Percentiles rank a stretch among this genome's conserved stretches.
These are phyloP conservation scores for Okamejei kenojei DNA, from an alignment of 2,797 vertebrate species.

Conservation along the genomic window DNA sequence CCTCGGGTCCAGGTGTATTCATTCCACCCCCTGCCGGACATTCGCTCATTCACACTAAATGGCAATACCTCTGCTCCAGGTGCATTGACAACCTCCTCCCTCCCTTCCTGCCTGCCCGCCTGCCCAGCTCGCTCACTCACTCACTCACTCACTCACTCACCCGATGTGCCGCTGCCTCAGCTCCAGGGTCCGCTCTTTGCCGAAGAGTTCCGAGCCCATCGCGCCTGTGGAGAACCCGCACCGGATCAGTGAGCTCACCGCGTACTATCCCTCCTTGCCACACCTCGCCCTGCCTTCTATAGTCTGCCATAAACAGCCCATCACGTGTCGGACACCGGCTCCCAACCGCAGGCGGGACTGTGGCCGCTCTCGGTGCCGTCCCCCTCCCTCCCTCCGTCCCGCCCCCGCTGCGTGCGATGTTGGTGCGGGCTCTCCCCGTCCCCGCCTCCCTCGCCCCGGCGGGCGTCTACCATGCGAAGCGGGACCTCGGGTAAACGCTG, in stretches of 20 bases:
- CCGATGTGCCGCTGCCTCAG: conserved; percentile 78
- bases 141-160: too few relatives aligned
- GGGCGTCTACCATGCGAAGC: neutral
- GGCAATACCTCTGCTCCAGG: too few relatives aligned
- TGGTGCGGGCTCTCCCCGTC: neutral
- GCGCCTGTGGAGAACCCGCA: too few relatives aligned
- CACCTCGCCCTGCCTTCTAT: neutral
- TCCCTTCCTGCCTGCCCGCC: neutral
- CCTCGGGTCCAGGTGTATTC: too few relatives aligned
- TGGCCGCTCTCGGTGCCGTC: neutral
- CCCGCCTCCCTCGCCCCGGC: too few relatives aligned
- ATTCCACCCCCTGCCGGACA: too few relatives aligned
- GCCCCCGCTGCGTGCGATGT: neutral
- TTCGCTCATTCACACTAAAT: too few relatives aligned
- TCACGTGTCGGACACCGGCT: conserved; percentile 39
- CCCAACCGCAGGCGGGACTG: conserved; percentile 28
- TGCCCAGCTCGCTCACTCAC: conserved; percentile 56
- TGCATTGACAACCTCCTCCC: too few relatives aligned
- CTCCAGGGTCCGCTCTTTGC: conserved; percentile 73
- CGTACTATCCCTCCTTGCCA: too few relatives aligned
- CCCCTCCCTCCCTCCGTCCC: neutral
- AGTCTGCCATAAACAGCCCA: conserved; percentile 35
- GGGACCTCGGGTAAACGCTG: neutral
- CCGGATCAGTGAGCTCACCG: neutral
- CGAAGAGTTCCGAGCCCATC: conserved; percentile 60